phyloP scores from a whole-genome alignment of 2,113 vertebrate genomes.

The Mixornis gularis region DNA sequence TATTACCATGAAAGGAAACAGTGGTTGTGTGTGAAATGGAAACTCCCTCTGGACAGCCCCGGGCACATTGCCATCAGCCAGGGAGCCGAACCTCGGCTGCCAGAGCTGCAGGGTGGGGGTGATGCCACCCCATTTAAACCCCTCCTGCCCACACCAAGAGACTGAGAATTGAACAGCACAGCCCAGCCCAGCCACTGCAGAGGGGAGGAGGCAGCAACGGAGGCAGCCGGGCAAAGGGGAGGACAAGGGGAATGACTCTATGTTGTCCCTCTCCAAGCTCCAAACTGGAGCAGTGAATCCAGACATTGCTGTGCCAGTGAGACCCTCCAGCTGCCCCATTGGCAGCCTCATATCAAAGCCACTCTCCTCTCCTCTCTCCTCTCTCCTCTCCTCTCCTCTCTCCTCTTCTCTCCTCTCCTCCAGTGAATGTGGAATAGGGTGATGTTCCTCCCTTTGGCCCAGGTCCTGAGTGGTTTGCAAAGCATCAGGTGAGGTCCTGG shows the following conservation, averaged over 20 bases:
- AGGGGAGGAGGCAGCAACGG: not conserved
- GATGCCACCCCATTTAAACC: not conserved
- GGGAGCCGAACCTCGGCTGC: rapidly evolving
- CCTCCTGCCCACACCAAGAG: not conserved
- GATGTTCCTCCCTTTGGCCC: not conserved
- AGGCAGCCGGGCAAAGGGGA: rapidly evolving
- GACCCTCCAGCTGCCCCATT: not conserved
- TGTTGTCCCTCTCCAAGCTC: not conserved
- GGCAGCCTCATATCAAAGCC: not conserved
- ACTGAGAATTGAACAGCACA: not conserved
- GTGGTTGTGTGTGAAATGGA: not conserved
- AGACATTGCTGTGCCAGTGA: not conserved
- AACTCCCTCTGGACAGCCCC: not conserved
- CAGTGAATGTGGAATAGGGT: not conserved
- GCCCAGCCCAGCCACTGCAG: rapidly evolving
- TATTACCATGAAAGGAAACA: not conserved
- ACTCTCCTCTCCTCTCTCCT: not conserved
- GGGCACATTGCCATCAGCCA: not conserved
- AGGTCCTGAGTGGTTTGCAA: not conserved
- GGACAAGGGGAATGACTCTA: not conserved
- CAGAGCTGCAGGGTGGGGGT: not conserved
- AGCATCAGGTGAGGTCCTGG: not conserved
- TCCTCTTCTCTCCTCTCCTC: not conserved
- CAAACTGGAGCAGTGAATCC: not conserved
- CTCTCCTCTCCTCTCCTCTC: too few relatives aligned